Percentiles rank a stretch among this genome's conserved stretches.
Conservation (phyloP, 2,113 vertebrate genomes). For the Pipa parva region DNA sequence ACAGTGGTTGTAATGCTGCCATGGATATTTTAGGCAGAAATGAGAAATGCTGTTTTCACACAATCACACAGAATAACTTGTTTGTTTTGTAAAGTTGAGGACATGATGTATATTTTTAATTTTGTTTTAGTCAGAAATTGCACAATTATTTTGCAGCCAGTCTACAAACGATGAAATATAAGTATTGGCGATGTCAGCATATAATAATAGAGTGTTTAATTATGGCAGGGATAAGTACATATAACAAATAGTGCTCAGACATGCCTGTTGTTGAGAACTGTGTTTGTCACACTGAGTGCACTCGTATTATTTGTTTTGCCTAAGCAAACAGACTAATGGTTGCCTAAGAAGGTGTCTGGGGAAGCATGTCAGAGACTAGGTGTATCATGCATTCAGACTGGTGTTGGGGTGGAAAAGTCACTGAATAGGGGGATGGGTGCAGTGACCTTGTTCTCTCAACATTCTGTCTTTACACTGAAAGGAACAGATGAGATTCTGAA, state of each 20-base stretch:
- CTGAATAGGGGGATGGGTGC: conserved; percentile 62
- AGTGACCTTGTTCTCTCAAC: conserved; percentile 68
- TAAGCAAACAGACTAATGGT: conserved; percentile 58
- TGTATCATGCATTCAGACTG: conserved; percentile 58
- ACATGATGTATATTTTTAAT: conserved; percentile 49
- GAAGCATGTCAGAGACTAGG: conserved; percentile 64
- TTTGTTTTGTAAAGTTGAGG: conserved; percentile 10
- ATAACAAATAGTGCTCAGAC: conserved; percentile 22
- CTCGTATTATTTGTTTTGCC: conserved; percentile 53
- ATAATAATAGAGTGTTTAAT: conserved; percentile 41
- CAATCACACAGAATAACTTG: conserved; percentile 7
- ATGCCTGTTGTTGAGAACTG: conserved; percentile 24
- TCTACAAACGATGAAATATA: conserved; percentile 22
- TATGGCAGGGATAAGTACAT: conserved; percentile 35
- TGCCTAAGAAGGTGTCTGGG: conserved; percentile 57
- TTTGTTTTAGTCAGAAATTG: conserved; percentile 24
- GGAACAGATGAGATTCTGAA: conserved; percentile 77
- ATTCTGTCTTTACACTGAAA: conserved; percentile 58
- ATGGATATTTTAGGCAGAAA: neutral
- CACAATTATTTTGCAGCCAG: conserved; percentile 23
- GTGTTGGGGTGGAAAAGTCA: conserved; percentile 70
- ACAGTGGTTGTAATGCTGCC: neutral
- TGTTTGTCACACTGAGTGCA: conserved; percentile 50
- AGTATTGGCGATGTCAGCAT: conserved; percentile 19
- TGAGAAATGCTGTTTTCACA: neutral